Evolutionary conservation across 2,797 vertebrate genomes (phyloP), one percentile per base, ranked within the genome.

Genomic region (Vipera ursinii): DNA sequence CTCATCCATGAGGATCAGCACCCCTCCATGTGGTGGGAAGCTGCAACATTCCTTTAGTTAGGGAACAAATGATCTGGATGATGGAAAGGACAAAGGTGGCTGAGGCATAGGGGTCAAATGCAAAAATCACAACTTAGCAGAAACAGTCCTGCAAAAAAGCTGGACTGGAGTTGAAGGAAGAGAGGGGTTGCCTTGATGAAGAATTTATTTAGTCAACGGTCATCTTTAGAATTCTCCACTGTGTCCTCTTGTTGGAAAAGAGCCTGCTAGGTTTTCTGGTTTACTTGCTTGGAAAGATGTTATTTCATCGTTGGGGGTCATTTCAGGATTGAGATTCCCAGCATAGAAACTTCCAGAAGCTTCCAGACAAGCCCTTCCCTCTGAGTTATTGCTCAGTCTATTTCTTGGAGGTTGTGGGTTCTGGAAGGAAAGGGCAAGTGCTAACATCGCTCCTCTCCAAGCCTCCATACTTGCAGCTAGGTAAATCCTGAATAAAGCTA

Each of bases 351-450:
- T 61, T 91, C 44, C 28, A 87, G 26, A 51, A 14, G 26, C 22
- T 15, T 22, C 86, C 17, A 7, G 4, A 24, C 13, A 28, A 53
- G 10, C 51, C 32, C 17, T 26, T n/a, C 17, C 6, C n/a, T 55
- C 65, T 95, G 48, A 85, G 0, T 44, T 38, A 14, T 2, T n/a
- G 63, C n/a, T 69, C 65, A 69, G 1, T 32, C 63, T 6, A 0
- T 89, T 92, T 94, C 90, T 87, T 57, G 90, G 13, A 38, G 3
- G 9, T 5, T 14, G 22, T 53, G 63, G 38, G 92, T 94, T 91
- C 22, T 92, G 93, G 93, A 95, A 93, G 93, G 94, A 90, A 57
- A 87, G 93, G 91, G 57, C 63, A 10, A 13, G 10, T 10, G 28
- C 1, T 26, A 53, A 20, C 10, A 0, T 22, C 7, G 15, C 14